These are phyloP conservation scores for Notiomystis cincta DNA, from an alignment of 2,113 vertebrate species.

Conservation along the genomic window DNA sequence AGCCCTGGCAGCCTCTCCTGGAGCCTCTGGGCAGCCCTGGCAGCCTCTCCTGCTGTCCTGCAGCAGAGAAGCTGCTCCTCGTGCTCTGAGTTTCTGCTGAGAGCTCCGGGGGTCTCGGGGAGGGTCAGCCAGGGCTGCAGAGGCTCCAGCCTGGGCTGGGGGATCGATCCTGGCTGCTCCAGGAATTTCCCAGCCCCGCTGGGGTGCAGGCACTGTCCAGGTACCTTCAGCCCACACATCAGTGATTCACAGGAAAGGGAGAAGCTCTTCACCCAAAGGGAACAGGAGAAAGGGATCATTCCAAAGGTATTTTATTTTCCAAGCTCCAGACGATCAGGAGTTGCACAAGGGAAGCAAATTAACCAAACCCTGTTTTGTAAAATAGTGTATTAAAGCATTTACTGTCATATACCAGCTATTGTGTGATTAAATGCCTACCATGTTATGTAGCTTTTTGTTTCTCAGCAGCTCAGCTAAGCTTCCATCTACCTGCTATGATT, in stretches of 20 bases:
- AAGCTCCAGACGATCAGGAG: neutral
- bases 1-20: neutral
- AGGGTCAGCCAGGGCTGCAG: neutral
- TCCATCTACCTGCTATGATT: constrained; percentile 46
- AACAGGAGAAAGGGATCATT: neutral
- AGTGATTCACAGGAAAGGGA: neutral
- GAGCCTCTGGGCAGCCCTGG: too few species aligned
- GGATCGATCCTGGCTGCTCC: neutral
- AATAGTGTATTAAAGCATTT: constrained; percentile 65
- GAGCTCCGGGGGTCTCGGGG: neutral
- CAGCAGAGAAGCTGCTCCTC: neutral
- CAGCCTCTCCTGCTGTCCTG: neutral
- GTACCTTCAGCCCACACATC: neutral
- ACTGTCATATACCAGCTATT: constrained; percentile 59
- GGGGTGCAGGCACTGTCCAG: neutral
- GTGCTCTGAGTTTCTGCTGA: rapidly evolving
- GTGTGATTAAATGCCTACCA: constrained; percentile 46
- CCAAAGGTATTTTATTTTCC: neutral
- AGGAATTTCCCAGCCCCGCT: neutral
- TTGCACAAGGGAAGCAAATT: constrained; percentile 43
- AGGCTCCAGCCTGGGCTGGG: neutral
- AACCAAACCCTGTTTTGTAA: constrained; percentile 60
- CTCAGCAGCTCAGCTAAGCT: constrained; percentile 40
- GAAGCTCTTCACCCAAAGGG: neutral
- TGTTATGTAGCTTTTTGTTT: constrained; percentile 50